A percentile compares a stretch with the other conserved stretches of the same genome.
These are phyloP conservation scores for Cyprichromis sp. DNA, from an alignment of 2,113 vertebrate species.

Conservation along the genomic window DNA sequence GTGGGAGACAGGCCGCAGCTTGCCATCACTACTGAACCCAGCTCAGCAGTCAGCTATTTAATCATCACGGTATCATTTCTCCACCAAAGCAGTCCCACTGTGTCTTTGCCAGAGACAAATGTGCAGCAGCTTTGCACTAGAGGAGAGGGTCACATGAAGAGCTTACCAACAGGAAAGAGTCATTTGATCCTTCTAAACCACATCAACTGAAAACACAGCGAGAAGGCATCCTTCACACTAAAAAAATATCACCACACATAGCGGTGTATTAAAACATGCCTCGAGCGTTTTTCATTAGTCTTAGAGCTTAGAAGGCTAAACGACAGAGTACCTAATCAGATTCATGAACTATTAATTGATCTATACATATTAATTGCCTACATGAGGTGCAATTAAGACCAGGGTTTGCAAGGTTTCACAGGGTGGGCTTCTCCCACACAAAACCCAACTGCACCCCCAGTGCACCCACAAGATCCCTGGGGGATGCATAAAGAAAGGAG, in stretches of 20 bases:
- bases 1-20: neutral
- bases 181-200: neutral
- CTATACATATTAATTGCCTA: neutral
- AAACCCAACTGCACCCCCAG: neutral
- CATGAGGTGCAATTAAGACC: neutral
- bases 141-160: neutral
- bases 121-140: neutral
- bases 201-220: neutral
- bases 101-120: neutral
- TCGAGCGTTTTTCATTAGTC: neutral
- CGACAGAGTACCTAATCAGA: neutral
- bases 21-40: neutral
- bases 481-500: neutral
- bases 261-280: neutral
- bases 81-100: neutral
- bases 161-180: neutral
- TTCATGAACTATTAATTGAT: neutral
- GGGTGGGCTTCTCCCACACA: neutral
- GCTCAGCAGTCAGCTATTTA: neutral
- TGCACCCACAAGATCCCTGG: neutral
- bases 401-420: neutral
- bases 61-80: conserved; percentile 1
- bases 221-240: neutral
- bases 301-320: neutral
- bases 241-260: neutral